These are phyloP conservation scores for Phalacrocorax carbo DNA, from an alignment of 2,113 vertebrate species.

Conservation along the genomic window DNA sequence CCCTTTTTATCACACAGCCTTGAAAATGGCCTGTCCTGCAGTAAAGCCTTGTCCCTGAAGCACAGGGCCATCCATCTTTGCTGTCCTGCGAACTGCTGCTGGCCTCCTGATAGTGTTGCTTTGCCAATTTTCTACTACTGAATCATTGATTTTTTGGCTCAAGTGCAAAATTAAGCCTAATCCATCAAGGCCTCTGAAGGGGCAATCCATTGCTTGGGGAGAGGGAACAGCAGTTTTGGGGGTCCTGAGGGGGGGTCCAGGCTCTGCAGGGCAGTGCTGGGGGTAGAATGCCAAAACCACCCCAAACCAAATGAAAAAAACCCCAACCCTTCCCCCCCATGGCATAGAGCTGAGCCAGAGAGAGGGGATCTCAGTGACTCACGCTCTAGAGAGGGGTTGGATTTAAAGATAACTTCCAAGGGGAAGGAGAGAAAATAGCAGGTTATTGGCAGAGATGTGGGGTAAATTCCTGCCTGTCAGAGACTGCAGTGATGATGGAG, in stretches of 20 bases:
- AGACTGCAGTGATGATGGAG: not conserved
- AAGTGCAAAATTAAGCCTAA: not conserved
- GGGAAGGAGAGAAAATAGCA: not conserved
- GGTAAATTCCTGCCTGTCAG: not conserved
- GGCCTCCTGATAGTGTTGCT: not conserved
- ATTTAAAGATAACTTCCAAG: not conserved
- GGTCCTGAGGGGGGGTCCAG: fast-evolving
- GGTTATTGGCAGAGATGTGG: not conserved
- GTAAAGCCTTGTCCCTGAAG: not conserved
- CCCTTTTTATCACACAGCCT: not conserved
- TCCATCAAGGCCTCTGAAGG: not conserved
- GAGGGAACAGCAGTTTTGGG: not conserved
- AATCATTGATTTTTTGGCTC: not conserved
- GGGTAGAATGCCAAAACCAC: not conserved
- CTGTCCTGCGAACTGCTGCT: not conserved
- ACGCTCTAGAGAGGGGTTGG: not conserved
- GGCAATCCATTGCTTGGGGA: not conserved
- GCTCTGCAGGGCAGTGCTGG: not conserved
- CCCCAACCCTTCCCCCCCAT: too few relatives aligned
- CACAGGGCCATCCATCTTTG: not conserved
- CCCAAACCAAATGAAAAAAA: not conserved
- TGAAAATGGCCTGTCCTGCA: not conserved
- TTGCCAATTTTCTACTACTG: not conserved
- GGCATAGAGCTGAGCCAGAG: not conserved
- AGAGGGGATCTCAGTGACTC: not conserved